Conservation (phyloP, 2,797 vertebrate species). For the Melanogrammus aeglefinus region DNA sequence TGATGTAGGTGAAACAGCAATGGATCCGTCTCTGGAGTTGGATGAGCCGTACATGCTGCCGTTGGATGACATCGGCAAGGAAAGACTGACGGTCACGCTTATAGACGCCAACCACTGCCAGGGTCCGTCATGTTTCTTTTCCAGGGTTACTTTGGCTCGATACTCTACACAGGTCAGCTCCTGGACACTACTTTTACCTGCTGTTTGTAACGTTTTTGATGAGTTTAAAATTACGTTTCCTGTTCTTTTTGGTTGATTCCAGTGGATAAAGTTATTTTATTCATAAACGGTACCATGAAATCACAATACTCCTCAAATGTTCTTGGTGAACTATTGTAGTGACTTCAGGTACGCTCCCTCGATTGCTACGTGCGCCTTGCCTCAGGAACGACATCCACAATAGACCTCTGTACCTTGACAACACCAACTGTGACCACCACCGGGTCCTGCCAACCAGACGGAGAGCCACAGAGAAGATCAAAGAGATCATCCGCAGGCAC, state of each 20-base stretch:
- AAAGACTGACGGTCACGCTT: conserved; percentile 86
- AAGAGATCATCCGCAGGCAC: conserved; percentile 82
- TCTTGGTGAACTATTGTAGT: conserved; percentile 62
- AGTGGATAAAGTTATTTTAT: not conserved
- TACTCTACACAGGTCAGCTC: conserved; percentile 88
- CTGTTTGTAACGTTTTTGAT: not conserved
- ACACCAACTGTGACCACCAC: conserved; percentile 88
- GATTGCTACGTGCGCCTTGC: conserved; percentile 80
- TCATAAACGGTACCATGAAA: not conserved
- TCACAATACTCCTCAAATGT: not conserved
- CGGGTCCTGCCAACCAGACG: conserved; percentile 79
- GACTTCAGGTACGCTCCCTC: conserved; percentile 88
- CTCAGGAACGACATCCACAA: conserved; percentile 75
- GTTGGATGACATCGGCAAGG: conserved; percentile 81
- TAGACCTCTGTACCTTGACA: conserved; percentile 94
- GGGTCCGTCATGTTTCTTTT: conserved; percentile 98
- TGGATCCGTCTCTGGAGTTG: conserved; percentile 89
- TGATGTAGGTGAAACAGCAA: conserved; percentile 76
- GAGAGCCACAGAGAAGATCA: conserved; percentile 81
- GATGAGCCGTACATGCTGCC: conserved; percentile 79
- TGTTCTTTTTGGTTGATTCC: not conserved
- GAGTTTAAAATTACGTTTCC: not conserved
- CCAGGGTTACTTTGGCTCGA: conserved; percentile 92
- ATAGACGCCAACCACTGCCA: conserved; percentile 95
- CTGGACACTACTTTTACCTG: not conserved